Evolutionary conservation across 1,140 invertebrate species (phyloP).

Genomic region (Leptinotarsa defecta): DNA sequence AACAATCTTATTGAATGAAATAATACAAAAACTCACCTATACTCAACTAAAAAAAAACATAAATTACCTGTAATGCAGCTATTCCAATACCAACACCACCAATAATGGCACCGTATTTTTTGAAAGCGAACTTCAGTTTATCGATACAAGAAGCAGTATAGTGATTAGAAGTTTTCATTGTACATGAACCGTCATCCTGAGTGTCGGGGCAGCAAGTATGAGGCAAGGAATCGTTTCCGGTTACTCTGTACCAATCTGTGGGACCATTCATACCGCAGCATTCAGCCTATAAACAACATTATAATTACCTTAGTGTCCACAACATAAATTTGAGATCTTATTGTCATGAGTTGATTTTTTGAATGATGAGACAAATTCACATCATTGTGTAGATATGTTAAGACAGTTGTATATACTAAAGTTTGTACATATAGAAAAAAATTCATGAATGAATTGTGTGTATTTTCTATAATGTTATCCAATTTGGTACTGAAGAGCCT

Average conservation of each 20-base stretch:
- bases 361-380: no score
- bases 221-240: constrained; percentile 64
- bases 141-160: constrained; percentile 67
- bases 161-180: constrained; percentile 56
- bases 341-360: no score
- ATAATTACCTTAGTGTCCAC: neutral
- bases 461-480: no score
- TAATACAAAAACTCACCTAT: no score
- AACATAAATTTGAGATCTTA: no score
- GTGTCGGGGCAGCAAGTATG: constrained; percentile 70
- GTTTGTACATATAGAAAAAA: no score
- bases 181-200: constrained; percentile 61
- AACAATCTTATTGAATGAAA: neutral
- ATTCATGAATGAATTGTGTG: no score
- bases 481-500: no score
- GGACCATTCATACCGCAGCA: constrained; percentile 78
- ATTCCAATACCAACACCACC: constrained; percentile 79
- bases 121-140: constrained; percentile 66
- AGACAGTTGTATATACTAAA: no score
- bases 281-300: constrained; percentile 63
- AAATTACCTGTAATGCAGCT: constrained; percentile 73
- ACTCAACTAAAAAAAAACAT: neutral
- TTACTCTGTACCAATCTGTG: constrained; percentile 68
- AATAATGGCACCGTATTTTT: constrained; percentile 72
- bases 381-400: no score